Percentiles rank a stretch among this genome's conserved stretches.
These are phyloP conservation scores for Crepidodera aurea DNA, from an alignment of 2,888 invertebrate genomes.

Conservation along the genomic window DNA sequence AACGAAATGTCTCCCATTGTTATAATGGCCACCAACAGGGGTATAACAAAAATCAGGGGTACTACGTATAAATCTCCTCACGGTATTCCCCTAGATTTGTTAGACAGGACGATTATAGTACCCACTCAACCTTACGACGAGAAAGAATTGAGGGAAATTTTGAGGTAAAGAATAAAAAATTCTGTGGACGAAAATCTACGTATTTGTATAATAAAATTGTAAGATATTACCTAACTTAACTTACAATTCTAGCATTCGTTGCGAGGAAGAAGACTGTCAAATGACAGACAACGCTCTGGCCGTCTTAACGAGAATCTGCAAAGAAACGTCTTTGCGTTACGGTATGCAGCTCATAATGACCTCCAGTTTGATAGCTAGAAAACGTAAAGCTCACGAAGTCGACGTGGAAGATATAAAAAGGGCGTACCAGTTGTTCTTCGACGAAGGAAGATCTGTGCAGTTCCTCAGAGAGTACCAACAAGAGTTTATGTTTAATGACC, in stretches of 20 bases:
- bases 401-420: conserved; percentile 91
- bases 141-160: conserved; percentile 88
- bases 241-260: conserved; percentile 66
- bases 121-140: conserved; percentile 89
- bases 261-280: conserved; percentile 98
- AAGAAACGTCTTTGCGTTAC: conserved; percentile 93
- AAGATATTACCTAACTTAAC: too few relatives aligned
- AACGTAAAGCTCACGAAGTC: conserved; percentile 87
- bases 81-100: conserved; percentile 95
- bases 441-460: conserved; percentile 92
- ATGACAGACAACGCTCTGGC: conserved; percentile 90
- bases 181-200: too few relatives aligned
- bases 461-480: conserved; percentile 95
- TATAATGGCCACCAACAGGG: conserved; percentile 98
- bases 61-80: conserved; percentile 86
- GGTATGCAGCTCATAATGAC: conserved; percentile 98
- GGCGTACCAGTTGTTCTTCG: conserved; percentile 93
- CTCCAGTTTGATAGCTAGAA: conserved; percentile 90
- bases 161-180: conserved; percentile 64
- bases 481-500: conserved; percentile 91
- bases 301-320: conserved; percentile 90
- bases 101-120: conserved; percentile 95
- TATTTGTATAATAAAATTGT: too few relatives aligned
- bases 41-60: conserved; percentile 93
- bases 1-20: conserved; percentile 97